Conservation (phyloP, 2,797 vertebrate genomes). For the Urophycis tenuis region DNA sequence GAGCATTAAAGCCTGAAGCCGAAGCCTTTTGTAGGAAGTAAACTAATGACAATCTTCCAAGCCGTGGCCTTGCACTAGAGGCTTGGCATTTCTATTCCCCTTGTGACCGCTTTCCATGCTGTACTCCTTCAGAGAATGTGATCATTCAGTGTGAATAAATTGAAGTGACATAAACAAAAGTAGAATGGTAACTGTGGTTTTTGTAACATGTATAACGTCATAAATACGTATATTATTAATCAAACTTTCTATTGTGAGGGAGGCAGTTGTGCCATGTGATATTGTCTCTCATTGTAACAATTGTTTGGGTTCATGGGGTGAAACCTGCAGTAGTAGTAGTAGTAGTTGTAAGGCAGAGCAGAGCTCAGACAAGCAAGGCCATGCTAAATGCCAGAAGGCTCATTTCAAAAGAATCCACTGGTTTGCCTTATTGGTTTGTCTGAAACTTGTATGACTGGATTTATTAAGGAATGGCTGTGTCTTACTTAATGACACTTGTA, state of each 20-base stretch:
- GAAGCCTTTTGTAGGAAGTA: not conserved
- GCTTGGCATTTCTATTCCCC: not conserved
- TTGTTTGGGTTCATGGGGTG: not conserved
- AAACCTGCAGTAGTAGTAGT: no score
- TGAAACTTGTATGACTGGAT: not conserved
- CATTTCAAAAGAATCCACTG: no score
- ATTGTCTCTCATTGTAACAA: not conserved
- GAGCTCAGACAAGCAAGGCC: not conserved
- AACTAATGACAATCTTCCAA: not conserved
- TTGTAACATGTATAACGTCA: not conserved
- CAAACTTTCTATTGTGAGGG: not conserved
- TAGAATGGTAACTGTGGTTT: not conserved
- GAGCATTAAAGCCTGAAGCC: not conserved
- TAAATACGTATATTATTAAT: not conserved
- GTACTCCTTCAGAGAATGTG: constrained; percentile 37
- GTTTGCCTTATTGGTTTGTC: not conserved
- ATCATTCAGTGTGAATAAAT: constrained; percentile 27
- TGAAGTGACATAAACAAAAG: constrained; percentile 30
- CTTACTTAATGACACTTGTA: not conserved
- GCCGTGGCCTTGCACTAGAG: not conserved
- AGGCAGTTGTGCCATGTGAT: not conserved
- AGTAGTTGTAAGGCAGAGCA: not conserved
- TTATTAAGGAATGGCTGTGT: not conserved
- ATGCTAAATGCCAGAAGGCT: not conserved
- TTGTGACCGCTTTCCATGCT: not conserved